Percentiles rank a stretch among this genome's conserved stretches.
Evolutionary conservation across 2,113 vertebrate species (phyloP).

Genomic region (Eulemur rufifrons): DNA sequence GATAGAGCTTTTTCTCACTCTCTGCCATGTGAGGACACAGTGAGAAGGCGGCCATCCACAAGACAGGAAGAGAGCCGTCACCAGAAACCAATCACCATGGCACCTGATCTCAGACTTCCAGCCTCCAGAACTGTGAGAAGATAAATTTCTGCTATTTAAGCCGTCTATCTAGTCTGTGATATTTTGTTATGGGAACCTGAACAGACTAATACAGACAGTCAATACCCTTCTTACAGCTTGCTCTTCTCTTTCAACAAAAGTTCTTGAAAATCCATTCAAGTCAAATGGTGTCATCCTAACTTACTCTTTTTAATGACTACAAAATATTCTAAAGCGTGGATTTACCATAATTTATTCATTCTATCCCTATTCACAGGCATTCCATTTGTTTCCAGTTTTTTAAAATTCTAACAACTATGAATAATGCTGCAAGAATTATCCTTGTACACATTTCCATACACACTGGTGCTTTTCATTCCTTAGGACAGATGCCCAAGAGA

Average conservation of each 20-base stretch:
- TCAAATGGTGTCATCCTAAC: not conserved
- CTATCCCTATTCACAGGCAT: not conserved
- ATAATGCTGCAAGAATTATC: not conserved
- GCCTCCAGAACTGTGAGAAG: not conserved
- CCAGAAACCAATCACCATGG: accelerated
- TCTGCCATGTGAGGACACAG: not conserved
- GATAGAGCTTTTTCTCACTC: not conserved
- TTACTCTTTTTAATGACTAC: not conserved
- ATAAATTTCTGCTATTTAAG: not conserved
- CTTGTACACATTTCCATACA: not conserved
- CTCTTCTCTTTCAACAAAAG: not conserved
- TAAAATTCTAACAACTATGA: not conserved
- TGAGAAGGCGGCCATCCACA: not conserved
- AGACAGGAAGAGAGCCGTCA: not conserved
- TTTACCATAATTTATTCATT: slow-evolving; percentile 10
- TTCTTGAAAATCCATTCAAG: not conserved
- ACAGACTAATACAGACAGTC: not conserved
- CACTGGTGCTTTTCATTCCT: not conserved
- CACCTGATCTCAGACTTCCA: not conserved
- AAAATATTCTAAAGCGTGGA: not conserved
- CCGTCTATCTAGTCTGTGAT: not conserved
- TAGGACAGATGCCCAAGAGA: not conserved
- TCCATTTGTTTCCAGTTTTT: not conserved
- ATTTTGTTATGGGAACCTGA: not conserved
- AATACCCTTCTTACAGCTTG: not conserved